Percentiles rank a stretch among this genome's conserved stretches.
phyloP scores from a whole-genome alignment of 2,797 vertebrate genomes.

The Momotus momota region DNA sequence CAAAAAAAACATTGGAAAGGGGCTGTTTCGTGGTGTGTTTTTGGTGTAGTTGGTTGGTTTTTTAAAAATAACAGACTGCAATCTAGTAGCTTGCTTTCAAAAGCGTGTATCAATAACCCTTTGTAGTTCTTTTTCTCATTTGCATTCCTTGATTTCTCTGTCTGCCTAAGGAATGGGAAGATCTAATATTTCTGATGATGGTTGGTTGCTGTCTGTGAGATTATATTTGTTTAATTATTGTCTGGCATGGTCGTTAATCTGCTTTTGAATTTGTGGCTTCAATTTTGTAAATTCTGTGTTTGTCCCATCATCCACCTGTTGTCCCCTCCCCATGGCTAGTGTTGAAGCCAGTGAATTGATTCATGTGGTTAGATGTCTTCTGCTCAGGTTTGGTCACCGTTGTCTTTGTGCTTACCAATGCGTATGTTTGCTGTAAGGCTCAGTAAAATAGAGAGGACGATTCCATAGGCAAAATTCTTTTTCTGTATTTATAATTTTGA shows the following conservation, averaged over 20 bases:
- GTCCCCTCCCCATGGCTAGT: rapidly evolving
- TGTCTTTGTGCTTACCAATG: background rate
- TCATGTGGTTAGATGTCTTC: background rate
- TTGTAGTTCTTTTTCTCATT: background rate
- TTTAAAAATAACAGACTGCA: background rate
- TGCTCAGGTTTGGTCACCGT: background rate
- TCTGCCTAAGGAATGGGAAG: background rate
- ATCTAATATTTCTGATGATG: background rate
- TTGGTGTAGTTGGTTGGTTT: background rate
- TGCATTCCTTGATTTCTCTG: background rate
- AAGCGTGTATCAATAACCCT: rapidly evolving
- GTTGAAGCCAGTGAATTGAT: background rate
- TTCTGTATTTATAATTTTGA: background rate
- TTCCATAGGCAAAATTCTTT: background rate
- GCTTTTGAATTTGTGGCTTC: background rate
- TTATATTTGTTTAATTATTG: no score
- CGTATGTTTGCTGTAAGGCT: background rate
- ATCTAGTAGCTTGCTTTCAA: background rate
- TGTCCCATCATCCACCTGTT: background rate
- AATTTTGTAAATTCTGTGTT: background rate
- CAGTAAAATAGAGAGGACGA: background rate
- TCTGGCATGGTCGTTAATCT: background rate
- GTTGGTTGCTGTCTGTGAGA: background rate
- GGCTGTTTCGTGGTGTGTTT: background rate
- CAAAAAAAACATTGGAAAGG: background rate